A percentile compares a stretch with the other conserved stretches of the same genome.
These are phyloP conservation scores for Syngnathus acus DNA, from an alignment of 2,797 vertebrate species.

Conservation along the genomic window DNA sequence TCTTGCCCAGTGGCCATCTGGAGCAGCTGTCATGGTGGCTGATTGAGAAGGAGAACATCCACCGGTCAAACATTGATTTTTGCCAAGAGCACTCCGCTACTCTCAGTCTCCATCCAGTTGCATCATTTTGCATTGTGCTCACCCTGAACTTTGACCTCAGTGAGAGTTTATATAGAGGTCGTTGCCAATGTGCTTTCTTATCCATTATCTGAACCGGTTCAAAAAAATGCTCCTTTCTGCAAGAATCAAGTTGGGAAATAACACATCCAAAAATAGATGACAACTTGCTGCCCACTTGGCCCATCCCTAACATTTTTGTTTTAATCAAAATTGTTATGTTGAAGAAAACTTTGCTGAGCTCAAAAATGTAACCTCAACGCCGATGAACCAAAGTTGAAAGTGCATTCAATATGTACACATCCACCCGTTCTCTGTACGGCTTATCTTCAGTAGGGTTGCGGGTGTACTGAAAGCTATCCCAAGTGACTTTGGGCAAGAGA, in stretches of 20 bases:
- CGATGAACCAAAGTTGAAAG: background rate
- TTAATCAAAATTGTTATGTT: background rate
- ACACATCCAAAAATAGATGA: background rate
- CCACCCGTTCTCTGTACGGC: no score
- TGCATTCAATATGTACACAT: background rate
- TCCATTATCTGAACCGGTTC: background rate
- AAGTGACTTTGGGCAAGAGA: no score
- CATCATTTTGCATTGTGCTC: conserved; percentile 33
- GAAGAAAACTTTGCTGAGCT: background rate
- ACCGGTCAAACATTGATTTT: conserved; percentile 58
- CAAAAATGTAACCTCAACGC: background rate
- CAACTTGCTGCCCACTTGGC: background rate
- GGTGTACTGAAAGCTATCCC: no score
- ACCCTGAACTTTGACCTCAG: conserved; percentile 56
- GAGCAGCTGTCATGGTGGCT: conserved; percentile 64
- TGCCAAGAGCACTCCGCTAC: conserved; percentile 16
- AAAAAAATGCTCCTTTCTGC: background rate
- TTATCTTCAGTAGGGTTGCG: no score
- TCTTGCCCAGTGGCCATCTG: conserved; percentile 69
- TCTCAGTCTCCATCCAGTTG: conserved; percentile 21
- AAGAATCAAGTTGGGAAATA: background rate
- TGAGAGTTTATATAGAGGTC: conserved; percentile 45
- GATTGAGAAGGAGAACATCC: conserved; percentile 69
- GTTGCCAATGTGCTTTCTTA: conserved; percentile 40
- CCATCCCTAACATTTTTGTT: background rate